Evolutionary conservation across 2,888 invertebrate species (phyloP), one percentile per base, ranked within the genome.

Genomic region (Andrena dorsata): DNA sequence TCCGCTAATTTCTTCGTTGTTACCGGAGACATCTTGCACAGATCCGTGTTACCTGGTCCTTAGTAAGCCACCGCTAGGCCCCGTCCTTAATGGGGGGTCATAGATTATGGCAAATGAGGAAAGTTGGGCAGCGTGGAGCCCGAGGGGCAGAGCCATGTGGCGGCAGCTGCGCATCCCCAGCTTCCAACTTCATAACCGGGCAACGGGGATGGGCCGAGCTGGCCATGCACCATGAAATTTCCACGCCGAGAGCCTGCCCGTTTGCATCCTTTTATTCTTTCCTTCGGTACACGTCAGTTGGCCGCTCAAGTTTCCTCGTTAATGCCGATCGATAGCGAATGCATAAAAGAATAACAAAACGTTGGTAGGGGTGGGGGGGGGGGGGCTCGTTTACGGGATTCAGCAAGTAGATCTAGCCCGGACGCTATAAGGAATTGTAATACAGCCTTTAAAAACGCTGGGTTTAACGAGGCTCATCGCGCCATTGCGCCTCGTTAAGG

Each of bases 101-200:
- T 92, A 92, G 90, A 92, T 92, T 93, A 92, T 91, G 91, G 90
- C 91, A 93, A 93, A 93, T 92, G 92, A 92, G 93, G 90, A 92
- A 93, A 93, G 93, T 93, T 93, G 86, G 87, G 82, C 83, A 85
- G 79, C 77, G 63, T 32, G 56, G 84, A 82, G 84, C 78, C 58
- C 76, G 70, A 72, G 70, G 72, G 83, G 72, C 69, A 69, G 78
- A 76, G 83, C 91, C 92, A 92, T 90, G 92, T 89, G 92, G 92
- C 91, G 88, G 89, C 92, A 92, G 91, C 90, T 92, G 92, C 89
- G 76, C 79, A 88, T 86, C 87, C 90, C 90, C 88, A 89, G 90
- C 91, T 90, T 87, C 90, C 89, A 92, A 92, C 91, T 92, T 92
- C 92, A 91, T 91, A 92, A 90, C 92, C 89, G 84, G 65, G 72